These are phyloP conservation scores for Nesidiocoris tenuis DNA, from an alignment of 2,888 invertebrate species.

Conservation along the genomic window DNA sequence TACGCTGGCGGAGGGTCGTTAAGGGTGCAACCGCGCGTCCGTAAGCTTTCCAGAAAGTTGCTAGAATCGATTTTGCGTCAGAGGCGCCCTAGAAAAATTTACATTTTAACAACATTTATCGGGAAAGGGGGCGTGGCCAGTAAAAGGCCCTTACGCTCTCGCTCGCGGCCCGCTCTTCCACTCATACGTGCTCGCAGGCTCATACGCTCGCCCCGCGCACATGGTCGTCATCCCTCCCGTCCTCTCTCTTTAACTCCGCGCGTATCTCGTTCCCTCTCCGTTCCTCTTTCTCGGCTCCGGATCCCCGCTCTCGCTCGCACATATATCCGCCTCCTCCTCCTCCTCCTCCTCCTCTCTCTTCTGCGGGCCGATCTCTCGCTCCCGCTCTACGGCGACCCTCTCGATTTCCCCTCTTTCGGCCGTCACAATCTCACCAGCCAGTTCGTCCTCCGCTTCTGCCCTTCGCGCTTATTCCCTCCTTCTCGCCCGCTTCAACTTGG, in stretches of 20 bases:
- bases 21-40: slow-evolving; percentile 32
- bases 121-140: slow-evolving; percentile 38
- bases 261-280: not conserved
- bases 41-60: slow-evolving; percentile 37
- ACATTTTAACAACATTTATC: slow-evolving; percentile 44
- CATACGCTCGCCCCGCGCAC: slow-evolving; percentile 14
- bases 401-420: slow-evolving; percentile 28
- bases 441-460: slow-evolving; percentile 5
- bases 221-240: not conserved
- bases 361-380: slow-evolving; percentile 5
- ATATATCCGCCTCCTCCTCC: not conserved
- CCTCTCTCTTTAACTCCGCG: not conserved
- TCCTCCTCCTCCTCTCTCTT: not conserved
- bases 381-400: slow-evolving; percentile 33
- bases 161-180: not conserved
- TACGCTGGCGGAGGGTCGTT: slow-evolving; percentile 7
- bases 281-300: not conserved
- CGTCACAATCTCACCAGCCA: not conserved
- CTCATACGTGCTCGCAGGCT: not conserved
- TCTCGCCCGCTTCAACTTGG: slow-evolving; percentile 1
- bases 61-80: slow-evolving; percentile 44
- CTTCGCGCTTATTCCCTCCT: not conserved
- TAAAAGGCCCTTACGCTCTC: slow-evolving; percentile 38
- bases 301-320: not conserved
- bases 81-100: slow-evolving; percentile 42